Base-by-base conservation (phyloP, 2,888 invertebrate species). In the Meliscaeva auricollis region DNA sequence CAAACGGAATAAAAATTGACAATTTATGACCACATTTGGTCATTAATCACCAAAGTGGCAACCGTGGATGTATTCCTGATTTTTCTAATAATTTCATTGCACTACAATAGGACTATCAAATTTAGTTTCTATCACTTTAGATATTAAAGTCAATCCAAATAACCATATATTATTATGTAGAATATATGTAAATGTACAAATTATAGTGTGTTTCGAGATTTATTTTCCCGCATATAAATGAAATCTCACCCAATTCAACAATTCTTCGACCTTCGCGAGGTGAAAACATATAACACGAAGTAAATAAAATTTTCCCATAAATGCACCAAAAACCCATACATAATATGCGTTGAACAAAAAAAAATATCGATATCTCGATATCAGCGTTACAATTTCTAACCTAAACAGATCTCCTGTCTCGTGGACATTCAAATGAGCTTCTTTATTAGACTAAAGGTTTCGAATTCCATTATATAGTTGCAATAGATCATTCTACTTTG, bases 401-500 rank as follows among this genome's bases (percentile, higher is more conserved):
- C n/a, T 35, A 50, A 66, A 35, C 66, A 32, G 48, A 66, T 48
- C 48, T 66, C 66, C 48, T 66, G 66, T 66, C 22, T 38, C 20
- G 2, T 3, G 22, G 13, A 66, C 35, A 66, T 50, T 66, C 3
- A 66, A 66, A 66, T 66, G 35, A 66, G 66, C 66, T 66, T 66
- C 66, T 64, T 46, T 30, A 46, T 46, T 22, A 7, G 6, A 1
- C 26, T 26, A 3, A 17, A 30, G 58, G 60, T 73, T 48, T 68
- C 66, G 17, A 32, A 41, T 50, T 69, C 35, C 54, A 58, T 20
- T 9, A 38, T 35, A 54, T 38, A 26, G 20, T 60, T 15, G 35
- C 73, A 58, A 78, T 83, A 83, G 73, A 83, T 83, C 82, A 83
- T 62, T 56, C 73, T 48, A 62, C 44, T 58, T 48, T 46, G 52